A percentile compares a stretch with the other conserved stretches of the same genome.
Evolutionary conservation across 2,888 invertebrate species (phyloP).

Genomic region (Panzeria rudis): DNA sequence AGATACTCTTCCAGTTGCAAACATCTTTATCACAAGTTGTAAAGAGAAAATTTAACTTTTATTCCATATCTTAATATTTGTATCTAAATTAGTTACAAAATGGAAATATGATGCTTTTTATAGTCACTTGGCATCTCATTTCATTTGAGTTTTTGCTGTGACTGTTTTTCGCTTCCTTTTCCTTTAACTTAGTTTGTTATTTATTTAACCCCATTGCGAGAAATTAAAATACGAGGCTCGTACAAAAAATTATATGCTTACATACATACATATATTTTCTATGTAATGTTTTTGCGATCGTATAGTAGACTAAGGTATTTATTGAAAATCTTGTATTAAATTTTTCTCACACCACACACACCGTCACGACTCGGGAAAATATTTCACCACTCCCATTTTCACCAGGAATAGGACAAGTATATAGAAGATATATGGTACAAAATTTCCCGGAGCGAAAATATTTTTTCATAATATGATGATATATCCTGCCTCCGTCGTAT

Average conservation of each 20-base stretch:
- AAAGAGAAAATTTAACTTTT: constrained; percentile 1
- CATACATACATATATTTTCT: neutral
- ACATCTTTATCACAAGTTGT: neutral
- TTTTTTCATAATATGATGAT: neutral
- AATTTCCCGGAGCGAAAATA: too few relatives aligned
- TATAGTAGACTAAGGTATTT: too few relatives aligned
- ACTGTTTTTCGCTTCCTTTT: constrained; percentile 14
- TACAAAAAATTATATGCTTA: too few relatives aligned
- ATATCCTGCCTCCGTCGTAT: constrained; percentile 4
- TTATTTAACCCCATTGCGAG: constrained; percentile 11
- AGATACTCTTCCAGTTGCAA: neutral
- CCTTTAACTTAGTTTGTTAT: constrained; percentile 10
- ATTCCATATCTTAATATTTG: neutral
- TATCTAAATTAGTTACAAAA: constrained; percentile 54
- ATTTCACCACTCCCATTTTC: too few relatives aligned
- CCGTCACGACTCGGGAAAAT: too few relatives aligned
- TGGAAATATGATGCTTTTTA: constrained; percentile 31
- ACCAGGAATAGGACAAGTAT: too few relatives aligned
- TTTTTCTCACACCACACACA: too few relatives aligned
- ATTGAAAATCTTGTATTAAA: too few relatives aligned
- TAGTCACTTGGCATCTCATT: constrained; percentile 43
- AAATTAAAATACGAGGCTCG: constrained; percentile 1
- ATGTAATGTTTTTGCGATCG: too few relatives aligned
- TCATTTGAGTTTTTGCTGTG: constrained; percentile 41
- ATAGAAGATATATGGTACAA: too few relatives aligned